Evolutionary conservation across 2,797 vertebrate species (phyloP).

Genomic region (Chiropotes sagulatus): DNA sequence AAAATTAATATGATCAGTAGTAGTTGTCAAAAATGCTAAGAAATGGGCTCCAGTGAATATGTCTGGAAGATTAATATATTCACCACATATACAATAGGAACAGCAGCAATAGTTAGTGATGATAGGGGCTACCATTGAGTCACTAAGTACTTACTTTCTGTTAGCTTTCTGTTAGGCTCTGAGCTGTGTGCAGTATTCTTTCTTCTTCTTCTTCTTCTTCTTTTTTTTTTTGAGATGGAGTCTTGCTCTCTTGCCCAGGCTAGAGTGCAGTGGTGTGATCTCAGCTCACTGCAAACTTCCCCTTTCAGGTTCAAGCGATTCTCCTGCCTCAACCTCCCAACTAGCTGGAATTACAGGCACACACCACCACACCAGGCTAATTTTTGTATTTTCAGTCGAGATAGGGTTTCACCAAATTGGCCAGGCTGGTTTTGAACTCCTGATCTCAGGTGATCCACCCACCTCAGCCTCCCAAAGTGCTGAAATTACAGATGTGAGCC

Average conservation of each 20-base stretch:
- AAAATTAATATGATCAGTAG: not conserved
- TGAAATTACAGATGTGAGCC: not conserved
- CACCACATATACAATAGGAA: not conserved
- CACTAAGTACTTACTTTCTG: rapidly evolving
- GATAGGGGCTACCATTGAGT: not conserved
- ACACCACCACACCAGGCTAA: not conserved
- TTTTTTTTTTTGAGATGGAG: not conserved
- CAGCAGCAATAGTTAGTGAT: not conserved
- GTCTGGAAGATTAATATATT: not conserved
- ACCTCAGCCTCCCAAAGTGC: too few relatives aligned
- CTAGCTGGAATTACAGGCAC: not conserved
- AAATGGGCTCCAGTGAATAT: not conserved
- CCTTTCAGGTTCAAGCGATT: not conserved
- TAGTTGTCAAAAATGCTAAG: not conserved
- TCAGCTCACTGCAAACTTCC: not conserved
- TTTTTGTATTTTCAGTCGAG: not conserved
- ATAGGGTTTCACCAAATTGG: not conserved
- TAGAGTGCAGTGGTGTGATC: not conserved
- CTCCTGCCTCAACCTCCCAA: not conserved
- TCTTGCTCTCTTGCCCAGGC: not conserved
- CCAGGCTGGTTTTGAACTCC: not conserved
- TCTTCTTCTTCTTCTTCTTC: too few relatives aligned
- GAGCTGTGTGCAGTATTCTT: not conserved
- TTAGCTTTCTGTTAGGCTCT: not conserved
- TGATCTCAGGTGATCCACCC: not conserved